phyloP scores from a whole-genome alignment of 1,140 invertebrate genomes.

The Drosophila grimshawi region DNA sequence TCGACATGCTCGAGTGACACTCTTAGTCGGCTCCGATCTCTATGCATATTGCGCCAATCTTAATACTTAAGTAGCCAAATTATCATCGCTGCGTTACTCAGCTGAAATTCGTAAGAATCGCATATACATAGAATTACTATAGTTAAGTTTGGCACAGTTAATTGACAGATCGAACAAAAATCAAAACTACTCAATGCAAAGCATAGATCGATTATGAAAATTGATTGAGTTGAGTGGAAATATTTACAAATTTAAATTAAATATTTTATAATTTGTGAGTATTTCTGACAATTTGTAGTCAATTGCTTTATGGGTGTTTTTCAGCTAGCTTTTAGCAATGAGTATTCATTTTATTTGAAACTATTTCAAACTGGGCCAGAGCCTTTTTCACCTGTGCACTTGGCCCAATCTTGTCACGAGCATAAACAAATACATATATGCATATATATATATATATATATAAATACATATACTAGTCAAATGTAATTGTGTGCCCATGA shows the following conservation, averaged over 20 bases:
- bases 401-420: conserved; percentile 75
- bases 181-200: no score
- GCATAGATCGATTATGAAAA: no score
- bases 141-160: not conserved
- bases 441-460: not conserved
- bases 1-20: conserved; percentile 54
- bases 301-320: no score
- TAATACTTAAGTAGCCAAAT: not conserved
- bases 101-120: not conserved
- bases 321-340: not conserved
- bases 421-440: conserved; percentile 11
- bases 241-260: no score
- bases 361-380: not conserved
- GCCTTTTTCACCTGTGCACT: conserved; percentile 37
- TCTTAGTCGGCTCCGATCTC: not conserved
- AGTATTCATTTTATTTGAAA: not conserved
- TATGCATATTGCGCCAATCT: not conserved
- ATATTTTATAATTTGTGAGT: no score
- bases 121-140: not conserved
- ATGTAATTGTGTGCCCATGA: conserved; percentile 7
- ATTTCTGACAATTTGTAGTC: no score
- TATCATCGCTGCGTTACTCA: conserved; percentile 6
- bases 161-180: no score
- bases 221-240: no score
- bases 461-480: not conserved